Evolutionary conservation across 2,113 vertebrate species (phyloP).

Genomic region (Tapirus terrestris): DNA sequence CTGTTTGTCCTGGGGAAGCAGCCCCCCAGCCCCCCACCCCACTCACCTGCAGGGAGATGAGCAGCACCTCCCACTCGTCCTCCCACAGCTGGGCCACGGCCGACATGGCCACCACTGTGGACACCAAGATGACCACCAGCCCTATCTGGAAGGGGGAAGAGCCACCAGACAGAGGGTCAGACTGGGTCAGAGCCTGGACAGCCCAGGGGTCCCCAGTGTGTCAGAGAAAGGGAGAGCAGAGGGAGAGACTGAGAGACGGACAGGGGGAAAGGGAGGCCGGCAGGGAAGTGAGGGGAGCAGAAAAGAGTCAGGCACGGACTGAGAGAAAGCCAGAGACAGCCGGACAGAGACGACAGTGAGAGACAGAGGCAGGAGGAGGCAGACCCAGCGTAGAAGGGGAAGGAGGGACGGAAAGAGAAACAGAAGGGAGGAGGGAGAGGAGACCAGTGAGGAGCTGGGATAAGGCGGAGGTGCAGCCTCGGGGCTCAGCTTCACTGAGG

Average conservation of each 20-base stretch:
- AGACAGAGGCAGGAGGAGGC: not conserved
- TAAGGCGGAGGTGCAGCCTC: not conserved
- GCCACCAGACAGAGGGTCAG: not conserved
- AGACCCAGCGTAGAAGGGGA: not conserved
- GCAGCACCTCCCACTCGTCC: constrained; percentile 94
- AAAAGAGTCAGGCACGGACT: not conserved
- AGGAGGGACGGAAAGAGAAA: not conserved
- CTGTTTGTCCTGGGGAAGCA: not conserved
- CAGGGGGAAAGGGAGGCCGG: rapidly evolving
- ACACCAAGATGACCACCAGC: constrained; percentile 90
- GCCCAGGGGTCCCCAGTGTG: not conserved
- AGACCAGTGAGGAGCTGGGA: not conserved
- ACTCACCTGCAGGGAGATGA: constrained; percentile 94
- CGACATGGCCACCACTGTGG: constrained; percentile 92
- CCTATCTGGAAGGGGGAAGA: constrained; percentile 88
- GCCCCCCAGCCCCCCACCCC: rapidly evolving
- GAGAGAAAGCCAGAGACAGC: not conserved
- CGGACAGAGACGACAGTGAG: not conserved
- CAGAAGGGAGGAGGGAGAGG: not conserved
- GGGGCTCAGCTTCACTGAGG: not conserved
- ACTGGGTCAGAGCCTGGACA: too few relatives aligned
- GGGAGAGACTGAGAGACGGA: not conserved
- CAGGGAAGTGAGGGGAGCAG: too few relatives aligned
- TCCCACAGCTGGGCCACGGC: constrained; percentile 95
- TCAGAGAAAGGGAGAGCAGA: not conserved